phyloP scores from a whole-genome alignment of 1,140 invertebrate species.

The Apocrypta bakeri region DNA sequence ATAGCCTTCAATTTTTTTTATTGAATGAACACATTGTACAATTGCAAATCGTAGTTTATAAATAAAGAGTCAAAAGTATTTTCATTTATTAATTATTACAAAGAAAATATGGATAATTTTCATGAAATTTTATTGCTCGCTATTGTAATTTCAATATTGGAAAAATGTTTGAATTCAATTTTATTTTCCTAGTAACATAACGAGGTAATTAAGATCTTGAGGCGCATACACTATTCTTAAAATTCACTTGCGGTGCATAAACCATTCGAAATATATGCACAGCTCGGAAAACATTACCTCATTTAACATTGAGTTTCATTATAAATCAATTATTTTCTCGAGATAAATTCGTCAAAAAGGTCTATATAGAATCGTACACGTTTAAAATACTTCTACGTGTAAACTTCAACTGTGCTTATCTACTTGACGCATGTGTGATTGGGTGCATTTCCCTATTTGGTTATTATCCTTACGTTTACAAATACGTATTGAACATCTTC shows the following conservation, averaged over 20 bases:
- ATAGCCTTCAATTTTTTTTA: slow-evolving; percentile 31
- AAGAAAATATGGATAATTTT: background rate
- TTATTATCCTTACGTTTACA: slow-evolving; percentile 33
- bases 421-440: slow-evolving; percentile 23
- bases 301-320: background rate
- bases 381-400: slow-evolving; percentile 37
- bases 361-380: background rate
- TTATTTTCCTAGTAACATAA: slow-evolving; percentile 15
- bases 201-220: background rate
- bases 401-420: slow-evolving; percentile 31
- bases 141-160: background rate
- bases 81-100: slow-evolving; percentile 10
- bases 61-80: slow-evolving; percentile 8
- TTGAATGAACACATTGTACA: slow-evolving; percentile 48
- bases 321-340: slow-evolving; percentile 17
- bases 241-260: background rate
- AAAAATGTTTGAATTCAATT: background rate
- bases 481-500: slow-evolving; percentile 16
- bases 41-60: slow-evolving; percentile 9
- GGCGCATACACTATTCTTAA: background rate
- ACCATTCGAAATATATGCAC: background rate
- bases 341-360: slow-evolving; percentile 9
- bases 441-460: background rate
- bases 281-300: background rate
- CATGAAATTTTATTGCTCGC: slow-evolving; percentile 17